These are phyloP conservation scores for Bicyclus anynana DNA, from an alignment of 1,140 invertebrate species.

Conservation along the genomic window DNA sequence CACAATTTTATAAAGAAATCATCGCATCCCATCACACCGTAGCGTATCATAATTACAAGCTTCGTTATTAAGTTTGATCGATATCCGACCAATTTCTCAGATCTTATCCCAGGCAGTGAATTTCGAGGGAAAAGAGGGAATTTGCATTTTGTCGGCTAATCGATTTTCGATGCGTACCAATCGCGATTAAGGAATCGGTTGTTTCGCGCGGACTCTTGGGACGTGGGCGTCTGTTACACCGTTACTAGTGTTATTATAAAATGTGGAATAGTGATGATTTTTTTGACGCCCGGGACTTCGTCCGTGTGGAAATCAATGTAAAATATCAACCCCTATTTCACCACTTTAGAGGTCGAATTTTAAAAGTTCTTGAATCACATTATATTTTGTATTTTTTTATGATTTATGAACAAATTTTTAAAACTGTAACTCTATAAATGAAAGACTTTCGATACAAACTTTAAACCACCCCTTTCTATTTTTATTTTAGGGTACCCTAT, in stretches of 20 bases:
- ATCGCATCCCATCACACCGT: slow-evolving; percentile 6
- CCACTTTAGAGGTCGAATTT: too few relatives aligned
- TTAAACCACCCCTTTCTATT: too few relatives aligned
- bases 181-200: slow-evolving; percentile 29
- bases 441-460: too few relatives aligned
- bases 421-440: too few relatives aligned
- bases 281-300: too few relatives aligned
- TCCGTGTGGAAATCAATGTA: too few relatives aligned
- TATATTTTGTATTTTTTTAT: too few relatives aligned
- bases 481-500: too few relatives aligned
- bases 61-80: slow-evolving; percentile 20
- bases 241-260: not conserved
- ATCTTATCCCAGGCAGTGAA: slow-evolving; percentile 17
- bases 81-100: slow-evolving; percentile 21
- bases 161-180: slow-evolving; percentile 28
- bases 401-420: too few relatives aligned
- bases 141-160: slow-evolving; percentile 33
- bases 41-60: slow-evolving; percentile 17
- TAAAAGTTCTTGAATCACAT: too few relatives aligned
- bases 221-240: slow-evolving; percentile 14
- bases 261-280: too few relatives aligned
- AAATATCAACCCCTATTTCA: too few relatives aligned
- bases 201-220: slow-evolving; percentile 7
- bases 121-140: slow-evolving; percentile 17
- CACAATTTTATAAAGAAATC: slow-evolving; percentile 1